Conservation (phyloP, 37 sponge, comb jelly and placozoan species). For the Hormiphora californensis region DNA sequence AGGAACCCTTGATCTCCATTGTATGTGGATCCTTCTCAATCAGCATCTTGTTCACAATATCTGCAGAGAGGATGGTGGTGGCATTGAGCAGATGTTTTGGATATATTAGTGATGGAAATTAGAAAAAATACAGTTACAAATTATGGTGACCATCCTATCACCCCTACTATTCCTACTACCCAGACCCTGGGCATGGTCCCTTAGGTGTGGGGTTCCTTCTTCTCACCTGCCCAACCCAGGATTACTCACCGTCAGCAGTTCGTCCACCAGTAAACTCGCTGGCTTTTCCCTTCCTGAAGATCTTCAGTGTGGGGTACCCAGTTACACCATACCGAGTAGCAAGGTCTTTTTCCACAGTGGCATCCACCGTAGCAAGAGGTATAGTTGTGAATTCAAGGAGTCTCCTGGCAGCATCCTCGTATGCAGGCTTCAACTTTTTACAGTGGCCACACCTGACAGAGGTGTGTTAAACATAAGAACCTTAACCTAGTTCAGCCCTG, state of each 20-base stretch:
- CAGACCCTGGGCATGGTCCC: no score
- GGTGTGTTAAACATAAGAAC: no score
- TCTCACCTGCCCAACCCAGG: no score
- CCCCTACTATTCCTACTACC: no score
- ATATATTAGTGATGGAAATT: no score
- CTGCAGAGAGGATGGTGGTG: no score
- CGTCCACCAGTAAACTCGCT: slow-evolving; percentile 68
- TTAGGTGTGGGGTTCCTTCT: no score
- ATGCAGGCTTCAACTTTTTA: slow-evolving; percentile 65
- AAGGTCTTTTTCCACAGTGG: slow-evolving; percentile 65
- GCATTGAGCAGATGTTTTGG: no score
- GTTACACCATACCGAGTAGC: slow-evolving; percentile 61
- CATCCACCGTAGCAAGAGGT: slow-evolving; percentile 63
- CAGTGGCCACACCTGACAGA: slow-evolving; percentile 72
- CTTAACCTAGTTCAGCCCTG: no score
- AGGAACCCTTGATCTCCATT: background rate
- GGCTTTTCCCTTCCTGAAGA: slow-evolving; percentile 69
- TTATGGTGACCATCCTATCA: no score
- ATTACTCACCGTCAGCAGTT: slow-evolving; percentile 61
- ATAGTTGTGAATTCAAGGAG: slow-evolving; percentile 55
- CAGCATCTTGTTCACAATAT: slow-evolving; percentile 62
- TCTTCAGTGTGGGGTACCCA: slow-evolving; percentile 67
- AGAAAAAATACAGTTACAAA: no score
- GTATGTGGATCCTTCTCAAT: slow-evolving; percentile 58
- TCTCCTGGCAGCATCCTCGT: slow-evolving; percentile 62